Conservation (phyloP, 2,888 invertebrate species). For the Spilarctia lutea region DNA sequence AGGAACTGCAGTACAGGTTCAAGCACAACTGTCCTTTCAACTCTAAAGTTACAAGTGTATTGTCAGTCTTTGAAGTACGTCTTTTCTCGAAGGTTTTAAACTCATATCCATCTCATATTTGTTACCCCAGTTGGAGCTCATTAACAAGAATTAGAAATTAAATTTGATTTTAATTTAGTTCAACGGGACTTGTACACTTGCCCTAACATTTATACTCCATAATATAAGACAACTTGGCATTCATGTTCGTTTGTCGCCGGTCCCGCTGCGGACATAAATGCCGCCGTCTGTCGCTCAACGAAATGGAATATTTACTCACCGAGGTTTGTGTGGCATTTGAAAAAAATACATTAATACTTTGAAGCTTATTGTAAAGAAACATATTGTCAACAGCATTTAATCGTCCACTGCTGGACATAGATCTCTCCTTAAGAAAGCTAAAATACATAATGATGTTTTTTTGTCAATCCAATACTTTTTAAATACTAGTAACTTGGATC, state of each 20-base stretch:
- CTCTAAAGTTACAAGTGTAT: no score
- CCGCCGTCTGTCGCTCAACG: neutral
- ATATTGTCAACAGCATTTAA: neutral
- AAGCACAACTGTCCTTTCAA: no score
- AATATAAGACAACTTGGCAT: neutral
- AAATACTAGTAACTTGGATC: neutral
- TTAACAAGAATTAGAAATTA: neutral
- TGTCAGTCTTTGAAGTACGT: no score
- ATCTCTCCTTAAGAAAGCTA: no score
- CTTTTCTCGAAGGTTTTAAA: no score
- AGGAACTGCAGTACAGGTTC: no score
- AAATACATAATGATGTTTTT: no score
- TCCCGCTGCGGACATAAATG: slow-evolving; percentile 2
- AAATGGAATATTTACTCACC: neutral
- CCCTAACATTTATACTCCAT: neutral
- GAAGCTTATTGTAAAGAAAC: neutral
- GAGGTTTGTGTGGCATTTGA: neutral
- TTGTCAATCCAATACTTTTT: no score
- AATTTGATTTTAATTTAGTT: neutral
- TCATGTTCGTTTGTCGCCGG: slow-evolving; percentile 1
- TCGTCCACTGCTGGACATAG: no score
- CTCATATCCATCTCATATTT: no score
- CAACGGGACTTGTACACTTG: neutral
- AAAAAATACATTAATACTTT: neutral
- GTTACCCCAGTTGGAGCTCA: no score